phyloP scores from a whole-genome alignment of 2,797 vertebrate genomes.

The Nyctalus aviator region DNA sequence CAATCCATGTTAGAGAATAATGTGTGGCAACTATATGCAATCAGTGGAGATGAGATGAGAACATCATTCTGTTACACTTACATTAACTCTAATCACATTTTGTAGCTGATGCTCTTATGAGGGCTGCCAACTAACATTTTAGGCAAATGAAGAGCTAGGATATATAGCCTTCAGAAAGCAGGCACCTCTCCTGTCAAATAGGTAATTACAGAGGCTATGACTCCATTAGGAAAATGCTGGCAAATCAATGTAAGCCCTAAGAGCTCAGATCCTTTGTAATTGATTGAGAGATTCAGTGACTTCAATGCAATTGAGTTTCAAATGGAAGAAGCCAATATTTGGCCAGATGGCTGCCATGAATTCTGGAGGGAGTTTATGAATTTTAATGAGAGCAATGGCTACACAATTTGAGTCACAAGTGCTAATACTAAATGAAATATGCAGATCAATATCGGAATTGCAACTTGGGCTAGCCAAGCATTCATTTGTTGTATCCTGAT shows the following conservation, averaged over 20 bases:
- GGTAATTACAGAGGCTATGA: slow-evolving; percentile 81
- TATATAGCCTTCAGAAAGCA: slow-evolving; percentile 76
- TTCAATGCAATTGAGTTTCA: slow-evolving; percentile 80
- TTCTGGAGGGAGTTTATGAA: slow-evolving; percentile 75
- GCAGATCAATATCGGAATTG: slow-evolving; percentile 66
- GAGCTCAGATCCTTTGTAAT: slow-evolving; percentile 81
- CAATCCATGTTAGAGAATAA: slow-evolving; percentile 67
- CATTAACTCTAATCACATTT: slow-evolving; percentile 81
- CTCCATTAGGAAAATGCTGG: slow-evolving; percentile 80
- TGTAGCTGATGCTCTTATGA: slow-evolving; percentile 74
- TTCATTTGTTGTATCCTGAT: slow-evolving; percentile 66
- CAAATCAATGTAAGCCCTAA: slow-evolving; percentile 80
- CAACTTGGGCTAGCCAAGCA: slow-evolving; percentile 1
- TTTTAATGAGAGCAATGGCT: slow-evolving; percentile 75
- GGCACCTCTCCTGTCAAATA: slow-evolving; percentile 78
- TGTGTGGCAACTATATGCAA: slow-evolving; percentile 66
- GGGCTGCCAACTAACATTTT: slow-evolving; percentile 81
- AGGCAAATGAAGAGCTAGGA: slow-evolving; percentile 80
- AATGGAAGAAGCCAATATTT: slow-evolving; percentile 79
- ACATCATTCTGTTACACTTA: slow-evolving; percentile 71
- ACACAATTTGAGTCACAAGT: slow-evolving; percentile 60
- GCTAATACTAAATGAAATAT: slow-evolving; percentile 73
- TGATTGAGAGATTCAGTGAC: slow-evolving; percentile 81
- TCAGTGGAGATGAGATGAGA: slow-evolving; percentile 73
- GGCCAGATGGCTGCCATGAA: slow-evolving; percentile 78